Base-by-base conservation (phyloP, 2,797 vertebrate genomes). In the Pipistrellus pygmaeus region DNA sequence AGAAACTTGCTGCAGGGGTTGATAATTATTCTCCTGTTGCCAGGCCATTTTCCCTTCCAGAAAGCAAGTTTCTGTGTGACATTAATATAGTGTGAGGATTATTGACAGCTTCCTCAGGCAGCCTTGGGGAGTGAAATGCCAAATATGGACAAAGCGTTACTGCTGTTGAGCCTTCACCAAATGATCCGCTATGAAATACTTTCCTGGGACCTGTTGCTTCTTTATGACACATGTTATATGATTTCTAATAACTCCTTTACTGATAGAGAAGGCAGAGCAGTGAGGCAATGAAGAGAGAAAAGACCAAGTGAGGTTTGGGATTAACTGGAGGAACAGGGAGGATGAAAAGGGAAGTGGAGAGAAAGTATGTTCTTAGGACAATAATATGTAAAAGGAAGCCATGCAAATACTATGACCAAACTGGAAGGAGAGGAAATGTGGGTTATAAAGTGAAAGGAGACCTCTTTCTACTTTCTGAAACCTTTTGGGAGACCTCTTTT, bases 31-130 rank as follows among this genome's bases (percentile, higher is more conserved):
- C 38, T 44, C 25, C 64, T 30, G 75, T 18, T 69, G 69, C 48
- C 51, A 15, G 72, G 81, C 66, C 77, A 62, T 38, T 60, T 75
- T 76, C 15, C 83, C 38, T 76, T 82, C 78, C 71, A 75, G 72
- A 53, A 27, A 64, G 18, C 38, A 1, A 30, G 7, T 83, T 84
- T 88, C 30, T 89, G 23, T 57, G 23, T 80, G 75, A 77, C 5
- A 5, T 83, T 86, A 44, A 73, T 85, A 60, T 46, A 69, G 51
- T 46, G 13, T 35, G 32, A 75, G 73, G 71, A 32, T 86, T 64
- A 76, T 64, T 55, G 73, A 88, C 90, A 81, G 25, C 75, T 81
- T 96, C 94, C 82, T 68, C 62, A 85, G 77, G 57, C 25, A 35
- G 25, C 27, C 53, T 72, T 82, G 57, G 72, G 68, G 75, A 27